Evolutionary conservation across 2,797 vertebrate genomes (phyloP), one percentile per base, ranked within the genome.

Genomic region (Cyclura pinguis): DNA sequence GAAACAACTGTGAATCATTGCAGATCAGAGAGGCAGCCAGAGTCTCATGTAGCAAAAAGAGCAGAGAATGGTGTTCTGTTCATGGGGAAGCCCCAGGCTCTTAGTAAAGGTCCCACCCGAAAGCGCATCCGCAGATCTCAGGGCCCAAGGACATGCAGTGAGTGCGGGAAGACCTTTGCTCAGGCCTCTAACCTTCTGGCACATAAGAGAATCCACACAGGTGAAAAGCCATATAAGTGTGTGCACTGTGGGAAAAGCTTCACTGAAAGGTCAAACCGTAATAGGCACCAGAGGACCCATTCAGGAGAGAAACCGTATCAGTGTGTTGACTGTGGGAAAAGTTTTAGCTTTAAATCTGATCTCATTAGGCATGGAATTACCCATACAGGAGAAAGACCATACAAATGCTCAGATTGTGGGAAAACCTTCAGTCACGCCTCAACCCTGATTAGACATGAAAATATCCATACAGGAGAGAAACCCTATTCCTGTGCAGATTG

Each of bases 101-200:
- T 90, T 76, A 59, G 12, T 94, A 94, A 73, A 93, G 80, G 84
- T 93, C 93, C 85, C 93, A 84, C 2, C 93, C 93, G 64, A 93
- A 95, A 86, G 95, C 95, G 95, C 67, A 96, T 94, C 87, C 95
- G 95, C 91, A 95, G 93, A 12, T 95, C 95, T 82, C 94, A 95
- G 86, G 94, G 94, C 22, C 95, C 95, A 6, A 96, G 95, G 89
- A 95, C 94, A 35, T 96, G 96, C 76, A 62, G 86, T 57, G 95
- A 96, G 9, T 96, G 96, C 88, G 96, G 95, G 3, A 96, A 96
- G 86, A 95, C 93, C 35, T 96, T 96, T 3, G 96, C 96, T 0
- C 94, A 96, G 73, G 95, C 95, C 78, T 95, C 96, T 3, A 95
- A 96, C 89, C 95, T 96, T 72, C 92, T 95, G 88, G 93, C 95